phyloP scores from a whole-genome alignment of 2,113 vertebrate genomes.

The Vombatus ursinus region DNA sequence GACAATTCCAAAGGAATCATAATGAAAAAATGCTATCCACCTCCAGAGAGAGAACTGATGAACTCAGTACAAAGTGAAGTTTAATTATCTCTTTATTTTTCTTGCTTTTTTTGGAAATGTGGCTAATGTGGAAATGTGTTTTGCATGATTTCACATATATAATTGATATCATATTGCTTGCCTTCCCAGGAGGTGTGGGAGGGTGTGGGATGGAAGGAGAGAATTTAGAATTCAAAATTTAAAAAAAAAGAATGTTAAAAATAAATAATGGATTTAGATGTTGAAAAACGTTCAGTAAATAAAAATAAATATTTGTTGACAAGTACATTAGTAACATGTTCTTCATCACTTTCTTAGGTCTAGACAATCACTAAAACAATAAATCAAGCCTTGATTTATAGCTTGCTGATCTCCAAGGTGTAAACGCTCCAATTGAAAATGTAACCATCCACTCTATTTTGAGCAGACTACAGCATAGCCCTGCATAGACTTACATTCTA shows the following conservation, averaged over 20 bases:
- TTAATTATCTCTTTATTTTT: not conserved
- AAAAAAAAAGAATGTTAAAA: not conserved
- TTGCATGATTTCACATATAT: not conserved
- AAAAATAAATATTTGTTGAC: not conserved
- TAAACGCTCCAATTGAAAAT: not conserved
- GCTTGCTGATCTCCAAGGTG: not conserved
- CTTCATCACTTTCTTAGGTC: not conserved
- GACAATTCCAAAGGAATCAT: not conserved
- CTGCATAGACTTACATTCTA: not conserved
- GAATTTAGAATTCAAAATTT: not conserved
- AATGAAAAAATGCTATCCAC: not conserved
- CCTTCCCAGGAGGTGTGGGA: not conserved
- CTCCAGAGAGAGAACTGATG: not conserved
- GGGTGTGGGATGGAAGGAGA: not conserved
- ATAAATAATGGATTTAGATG: not conserved
- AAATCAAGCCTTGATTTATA: not conserved
- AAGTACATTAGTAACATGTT: not conserved
- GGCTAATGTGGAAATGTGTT: not conserved
- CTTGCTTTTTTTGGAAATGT: not conserved
- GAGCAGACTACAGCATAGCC: not conserved
- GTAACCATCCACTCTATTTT: not conserved
- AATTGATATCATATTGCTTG: not conserved
- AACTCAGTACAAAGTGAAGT: not conserved
- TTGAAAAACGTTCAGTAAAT: not conserved
- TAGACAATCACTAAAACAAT: not conserved